Percentiles rank a stretch among this genome's conserved stretches.
phyloP scores from a whole-genome alignment of 2,888 invertebrate genomes.

The Theretra japonica region DNA sequence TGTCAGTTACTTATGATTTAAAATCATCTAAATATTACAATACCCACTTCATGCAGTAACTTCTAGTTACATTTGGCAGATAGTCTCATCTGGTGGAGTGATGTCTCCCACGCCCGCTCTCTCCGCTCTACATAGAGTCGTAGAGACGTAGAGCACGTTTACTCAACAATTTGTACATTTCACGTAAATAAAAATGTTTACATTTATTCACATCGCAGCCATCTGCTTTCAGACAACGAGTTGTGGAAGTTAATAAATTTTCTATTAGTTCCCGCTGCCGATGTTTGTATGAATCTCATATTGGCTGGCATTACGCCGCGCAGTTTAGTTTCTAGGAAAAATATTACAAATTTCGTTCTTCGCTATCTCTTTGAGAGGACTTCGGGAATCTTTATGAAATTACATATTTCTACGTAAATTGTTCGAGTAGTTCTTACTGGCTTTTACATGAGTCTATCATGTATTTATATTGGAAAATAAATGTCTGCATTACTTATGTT shows the following conservation, averaged over 20 bases:
- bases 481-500: too few species aligned
- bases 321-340: conserved; percentile 7
- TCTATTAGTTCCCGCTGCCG: conserved; percentile 14
- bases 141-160: neutral
- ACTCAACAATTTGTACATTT: neutral
- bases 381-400: conserved; percentile 8
- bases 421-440: neutral
- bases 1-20: too few species aligned
- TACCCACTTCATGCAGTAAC: too few species aligned
- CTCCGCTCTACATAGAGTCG: too few species aligned
- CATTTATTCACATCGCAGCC: neutral
- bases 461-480: too few species aligned
- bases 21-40: too few species aligned
- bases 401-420: conserved; percentile 10
- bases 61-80: too few species aligned
- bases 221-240: conserved; percentile 9
- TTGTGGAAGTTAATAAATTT: conserved; percentile 17
- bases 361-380: neutral
- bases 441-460: neutral
- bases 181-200: conserved; percentile 7
- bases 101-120: neutral
- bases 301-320: neutral
- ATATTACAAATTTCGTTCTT: neutral
- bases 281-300: conserved; percentile 12
- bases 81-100: neutral